Percentiles rank a stretch among this genome's conserved stretches.
phyloP scores from a whole-genome alignment of 2,888 invertebrate genomes.

The Parapristionchus giblindavisi region DNA sequence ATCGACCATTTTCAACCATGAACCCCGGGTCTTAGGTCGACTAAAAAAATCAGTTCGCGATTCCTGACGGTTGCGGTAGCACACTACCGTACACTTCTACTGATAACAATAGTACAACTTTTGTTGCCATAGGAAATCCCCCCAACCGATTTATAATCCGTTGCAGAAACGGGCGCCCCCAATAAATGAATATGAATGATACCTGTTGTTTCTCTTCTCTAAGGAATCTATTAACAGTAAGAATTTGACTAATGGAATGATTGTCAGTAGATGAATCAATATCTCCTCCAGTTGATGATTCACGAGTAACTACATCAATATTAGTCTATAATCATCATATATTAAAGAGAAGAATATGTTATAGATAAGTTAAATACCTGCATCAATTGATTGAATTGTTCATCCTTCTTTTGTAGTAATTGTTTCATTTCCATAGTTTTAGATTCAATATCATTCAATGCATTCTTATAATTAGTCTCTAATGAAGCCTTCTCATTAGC shows the following conservation, averaged over 20 bases:
- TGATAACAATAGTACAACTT: too few relatives aligned
- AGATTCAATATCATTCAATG: conserved; percentile 8
- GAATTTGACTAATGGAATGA: conserved; percentile 3
- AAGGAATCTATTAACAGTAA: conserved; percentile 31
- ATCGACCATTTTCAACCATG: too few relatives aligned
- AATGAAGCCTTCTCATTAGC: neutral
- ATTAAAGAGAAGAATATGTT: neutral
- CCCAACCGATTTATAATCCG: too few relatives aligned
- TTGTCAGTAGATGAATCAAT: conserved; percentile 4
- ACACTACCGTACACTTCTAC: too few relatives aligned
- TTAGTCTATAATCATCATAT: neutral
- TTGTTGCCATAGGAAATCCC: too few relatives aligned
- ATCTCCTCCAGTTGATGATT: neutral
- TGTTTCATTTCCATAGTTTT: conserved; percentile 10
- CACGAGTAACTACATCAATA: neutral
- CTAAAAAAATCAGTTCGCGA: too few relatives aligned
- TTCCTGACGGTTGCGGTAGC: too few relatives aligned
- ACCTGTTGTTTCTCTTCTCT: conserved; percentile 26
- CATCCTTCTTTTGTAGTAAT: conserved; percentile 24
- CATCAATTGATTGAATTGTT: conserved; percentile 22
- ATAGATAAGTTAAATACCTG: neutral
- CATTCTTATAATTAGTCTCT: neutral
- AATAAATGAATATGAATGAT: too few relatives aligned
- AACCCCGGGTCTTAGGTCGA: too few relatives aligned
- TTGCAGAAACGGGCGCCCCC: too few relatives aligned